Evolutionary conservation across 2,797 vertebrate genomes (phyloP), one percentile per base, ranked within the genome.

Genomic region (Microchirus variegatus): DNA sequence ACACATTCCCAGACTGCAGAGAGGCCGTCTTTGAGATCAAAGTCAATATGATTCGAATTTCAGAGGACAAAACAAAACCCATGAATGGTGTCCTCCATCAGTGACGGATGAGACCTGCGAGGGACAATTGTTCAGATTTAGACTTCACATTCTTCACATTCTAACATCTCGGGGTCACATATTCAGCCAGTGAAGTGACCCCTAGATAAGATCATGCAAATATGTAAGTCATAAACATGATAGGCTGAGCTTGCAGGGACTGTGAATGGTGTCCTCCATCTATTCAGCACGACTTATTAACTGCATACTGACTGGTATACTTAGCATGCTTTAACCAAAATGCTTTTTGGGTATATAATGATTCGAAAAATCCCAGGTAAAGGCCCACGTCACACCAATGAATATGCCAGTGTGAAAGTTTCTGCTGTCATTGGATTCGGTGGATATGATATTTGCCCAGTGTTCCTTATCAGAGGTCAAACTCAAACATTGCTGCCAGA

Each of bases 161-260:
- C n/a, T n/a, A n/a, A n/a, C n/a, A n/a, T n/a, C n/a, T 35, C 37
- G 31, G 15, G 59, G 59, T 52, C n/a, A n/a, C n/a, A n/a, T n/a
- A n/a, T n/a, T n/a, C n/a, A n/a, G n/a, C 16, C n/a, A 55, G 52
- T 36, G 38, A 26, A 16, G 0, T 74, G 74, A 82, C 68, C 59
- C 59, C 42, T 44, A 14, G 12, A 19, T 41, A 26, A 60, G 65
- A 65, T 73, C 45, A 47, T 38, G 40, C 40, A 49, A 62, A 78
- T 55, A 61, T 73, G 47, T 56, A 58, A 49, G 46, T 54, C 54
- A 56, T 75, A 71, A 80, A 59, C 66, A 69, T 55, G 55, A 62
- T 15, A 62, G 57, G 60, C 59, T 36, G 53, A 65, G 69, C 26
- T 37, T 26, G n/a, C 11, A 36, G 19, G 5, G 59, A 60, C 60